Evolutionary conservation across 2,113 vertebrate species (phyloP).

Genomic region (human): GRCh38 chr16:83022001-83022500

Average conservation of each 20-base stretch:
- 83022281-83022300: background rate
- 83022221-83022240: background rate
- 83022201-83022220: background rate
- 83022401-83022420: background rate
- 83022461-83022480: background rate
- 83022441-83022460: background rate
- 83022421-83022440: background rate
- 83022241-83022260: background rate
- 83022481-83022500: background rate
- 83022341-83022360: background rate
- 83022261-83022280: background rate
- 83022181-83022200: background rate
- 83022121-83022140: background rate
- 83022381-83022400: background rate
- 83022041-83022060: background rate
- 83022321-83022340: background rate
- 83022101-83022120: background rate
- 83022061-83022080: background rate
- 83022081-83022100: background rate
- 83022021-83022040: background rate
- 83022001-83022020: background rate
- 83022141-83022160: background rate
- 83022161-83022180: constrained; percentile 37
- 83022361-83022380: background rate
- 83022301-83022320: background rate